Base-by-base conservation (phyloP, 2,888 invertebrate species). In the Willowsia nigromaculata region DNA sequence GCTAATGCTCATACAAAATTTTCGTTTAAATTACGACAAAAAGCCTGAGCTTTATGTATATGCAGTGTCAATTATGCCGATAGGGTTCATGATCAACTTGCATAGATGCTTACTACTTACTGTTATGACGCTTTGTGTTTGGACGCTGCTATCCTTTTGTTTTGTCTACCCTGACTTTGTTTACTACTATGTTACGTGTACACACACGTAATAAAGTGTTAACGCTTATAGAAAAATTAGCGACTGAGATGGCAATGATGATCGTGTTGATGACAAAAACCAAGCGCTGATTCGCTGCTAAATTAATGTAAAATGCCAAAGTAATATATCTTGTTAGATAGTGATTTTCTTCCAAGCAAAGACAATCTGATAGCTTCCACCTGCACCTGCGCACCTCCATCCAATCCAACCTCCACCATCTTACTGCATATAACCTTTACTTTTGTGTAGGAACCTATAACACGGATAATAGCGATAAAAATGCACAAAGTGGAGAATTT, bases 61-160 rank as follows among this genome's bases (percentile, higher is more conserved):
- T n/a, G n/a, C 50, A 50, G 18, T 62, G 30, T 30, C 62, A 62
- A 62, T 62, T 62, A 30, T 62, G 15, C 30, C 62, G 62, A 30
- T 30, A 13, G 30, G 62, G 62, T 62, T 30, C 62, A 62, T 62
- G 62, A 30, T 62, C 62, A 62, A 62, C 62, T 27, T 62, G 56
- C 56, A 22, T 56, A 11, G 13, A 11, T 56, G 56, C 22, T 56
- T 56, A 56, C 56, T 37, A 56, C 56, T 22, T 56, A 56, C 18
- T 56, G 56, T 56, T 22, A n/a, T n/a, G n/a, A n/a, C n/a, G n/a
- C n/a, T 56, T 18, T 56, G 56, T 22, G 56, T 6, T 11, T 6
- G 50, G 50, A 50, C 11, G 2, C 25, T 56, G 18, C 22, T 6
- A 50, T 50, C 50, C 15, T 13, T 56, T 56, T 56, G 56, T 22